These are phyloP conservation scores for Stegostoma tigrinum DNA, from an alignment of 2,113 vertebrate genomes.

Conservation along the genomic window DNA sequence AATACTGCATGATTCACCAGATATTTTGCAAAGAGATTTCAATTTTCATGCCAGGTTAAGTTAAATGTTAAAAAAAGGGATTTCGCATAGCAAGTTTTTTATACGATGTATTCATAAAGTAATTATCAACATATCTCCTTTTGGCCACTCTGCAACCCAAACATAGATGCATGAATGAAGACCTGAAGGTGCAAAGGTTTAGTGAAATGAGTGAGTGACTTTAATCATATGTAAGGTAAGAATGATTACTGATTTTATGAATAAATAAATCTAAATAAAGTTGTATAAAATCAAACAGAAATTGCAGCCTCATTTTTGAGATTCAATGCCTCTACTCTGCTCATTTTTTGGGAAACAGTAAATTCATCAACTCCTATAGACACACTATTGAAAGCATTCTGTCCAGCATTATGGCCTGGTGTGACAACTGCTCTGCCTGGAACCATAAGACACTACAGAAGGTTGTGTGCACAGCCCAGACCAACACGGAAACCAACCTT, in stretches of 20 bases:
- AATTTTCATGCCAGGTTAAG: not conserved
- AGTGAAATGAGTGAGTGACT: not conserved
- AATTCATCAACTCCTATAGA: too few relatives aligned
- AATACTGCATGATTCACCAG: not conserved
- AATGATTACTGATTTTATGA: not conserved
- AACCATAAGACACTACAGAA: too few relatives aligned
- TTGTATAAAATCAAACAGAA: not conserved
- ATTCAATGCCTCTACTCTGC: not conserved
- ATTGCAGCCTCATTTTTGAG: not conserved
- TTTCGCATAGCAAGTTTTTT: not conserved
- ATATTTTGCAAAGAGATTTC: not conserved
- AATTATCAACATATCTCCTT: not conserved
- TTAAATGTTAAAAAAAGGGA: not conserved
- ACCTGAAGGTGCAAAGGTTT: not conserved
- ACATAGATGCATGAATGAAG: not conserved
- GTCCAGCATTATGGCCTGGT: too few relatives aligned
- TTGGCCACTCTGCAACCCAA: not conserved
- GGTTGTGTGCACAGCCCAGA: too few relatives aligned
- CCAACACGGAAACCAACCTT: too few relatives aligned
- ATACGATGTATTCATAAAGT: not conserved
- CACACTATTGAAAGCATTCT: too few relatives aligned
- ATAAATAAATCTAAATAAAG: not conserved
- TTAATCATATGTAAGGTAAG: not conserved
- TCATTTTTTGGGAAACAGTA: not conserved
- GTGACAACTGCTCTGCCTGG: too few relatives aligned